Percentiles rank a stretch among this genome's conserved stretches.
Conservation (phyloP, 1,140 invertebrate species). For the Drosophila malerkotliana region DNA sequence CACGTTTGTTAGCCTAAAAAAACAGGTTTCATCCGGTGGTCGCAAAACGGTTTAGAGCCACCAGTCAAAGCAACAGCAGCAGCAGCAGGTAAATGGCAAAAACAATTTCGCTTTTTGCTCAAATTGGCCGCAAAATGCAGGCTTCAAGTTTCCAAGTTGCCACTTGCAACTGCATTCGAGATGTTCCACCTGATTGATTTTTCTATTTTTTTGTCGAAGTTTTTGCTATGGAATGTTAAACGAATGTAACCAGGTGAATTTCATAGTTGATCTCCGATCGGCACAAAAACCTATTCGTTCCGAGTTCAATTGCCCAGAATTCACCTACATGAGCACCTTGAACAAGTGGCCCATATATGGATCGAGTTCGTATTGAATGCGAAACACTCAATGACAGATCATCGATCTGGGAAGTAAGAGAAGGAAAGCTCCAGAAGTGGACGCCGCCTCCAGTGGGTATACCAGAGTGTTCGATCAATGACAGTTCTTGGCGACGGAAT, state of each 20-base stretch:
- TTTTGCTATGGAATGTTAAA: slow-evolving; percentile 14
- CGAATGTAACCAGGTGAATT: slow-evolving; percentile 21
- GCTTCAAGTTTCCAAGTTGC: slow-evolving; percentile 26
- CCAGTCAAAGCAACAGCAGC: not conserved
- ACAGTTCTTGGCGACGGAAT: slow-evolving; percentile 38
- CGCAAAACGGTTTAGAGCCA: slow-evolving; percentile 16
- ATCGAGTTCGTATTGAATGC: not conserved
- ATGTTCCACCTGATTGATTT: slow-evolving; percentile 61
- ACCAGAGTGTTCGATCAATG: slow-evolving; percentile 50
- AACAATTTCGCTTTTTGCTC: slow-evolving; percentile 70
- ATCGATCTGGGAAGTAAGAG: slow-evolving; percentile 5
- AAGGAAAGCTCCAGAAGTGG: slow-evolving; percentile 32
- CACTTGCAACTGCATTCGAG: slow-evolving; percentile 9
- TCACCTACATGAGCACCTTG: slow-evolving; percentile 44
- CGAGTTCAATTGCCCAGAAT: slow-evolving; percentile 27
- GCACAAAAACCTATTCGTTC: not conserved
- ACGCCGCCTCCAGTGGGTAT: slow-evolving; percentile 22
- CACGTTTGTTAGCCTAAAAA: slow-evolving; percentile 64
- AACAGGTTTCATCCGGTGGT: slow-evolving; percentile 62
- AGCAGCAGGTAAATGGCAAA: slow-evolving; percentile 47
- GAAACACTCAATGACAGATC: slow-evolving; percentile 26
- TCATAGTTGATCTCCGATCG: slow-evolving; percentile 16
- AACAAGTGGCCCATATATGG: slow-evolving; percentile 42
- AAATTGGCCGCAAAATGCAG: slow-evolving; percentile 52
- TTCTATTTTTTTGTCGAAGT: not conserved